Percentiles rank a stretch among this genome's conserved stretches.
These are phyloP conservation scores for Bellardia pandia DNA, from an alignment of 2,888 invertebrate genomes.

Conservation along the genomic window DNA sequence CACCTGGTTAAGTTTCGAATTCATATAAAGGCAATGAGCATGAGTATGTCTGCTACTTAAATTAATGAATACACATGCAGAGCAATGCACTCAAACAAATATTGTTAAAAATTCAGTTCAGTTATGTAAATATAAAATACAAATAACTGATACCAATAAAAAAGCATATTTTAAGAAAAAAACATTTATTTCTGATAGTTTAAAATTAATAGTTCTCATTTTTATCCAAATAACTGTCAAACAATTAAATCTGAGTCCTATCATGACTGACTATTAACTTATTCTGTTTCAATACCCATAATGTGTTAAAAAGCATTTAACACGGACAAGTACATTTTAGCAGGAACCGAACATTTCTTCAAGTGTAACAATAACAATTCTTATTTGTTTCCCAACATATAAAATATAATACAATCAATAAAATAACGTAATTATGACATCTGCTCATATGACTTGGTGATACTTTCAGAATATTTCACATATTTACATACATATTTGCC, in stretches of 20 bases:
- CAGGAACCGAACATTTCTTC: not conserved
- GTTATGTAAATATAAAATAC: too few species aligned
- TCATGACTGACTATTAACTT: too few species aligned
- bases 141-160: too few species aligned
- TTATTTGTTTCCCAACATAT: not conserved
- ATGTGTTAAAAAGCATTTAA: too few species aligned
- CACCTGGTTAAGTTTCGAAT: not conserved
- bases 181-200: too few species aligned
- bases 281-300: too few species aligned
- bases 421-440: constrained; percentile 36
- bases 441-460: constrained; percentile 1
- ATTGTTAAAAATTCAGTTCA: too few species aligned
- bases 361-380: not conserved
- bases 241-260: too few species aligned
- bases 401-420: constrained; percentile 14
- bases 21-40: constrained; percentile 8
- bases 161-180: too few species aligned
- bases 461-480: constrained; percentile 4
- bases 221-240: too few species aligned
- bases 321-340: not conserved
- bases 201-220: too few species aligned
- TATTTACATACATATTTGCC: not conserved
- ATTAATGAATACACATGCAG: not conserved
- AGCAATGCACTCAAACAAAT: constrained; percentile 3
- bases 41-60: constrained; percentile 1